Evolutionary conservation across 2,888 invertebrate species (phyloP).

Genomic region (Epsilonema sp.): DNA sequence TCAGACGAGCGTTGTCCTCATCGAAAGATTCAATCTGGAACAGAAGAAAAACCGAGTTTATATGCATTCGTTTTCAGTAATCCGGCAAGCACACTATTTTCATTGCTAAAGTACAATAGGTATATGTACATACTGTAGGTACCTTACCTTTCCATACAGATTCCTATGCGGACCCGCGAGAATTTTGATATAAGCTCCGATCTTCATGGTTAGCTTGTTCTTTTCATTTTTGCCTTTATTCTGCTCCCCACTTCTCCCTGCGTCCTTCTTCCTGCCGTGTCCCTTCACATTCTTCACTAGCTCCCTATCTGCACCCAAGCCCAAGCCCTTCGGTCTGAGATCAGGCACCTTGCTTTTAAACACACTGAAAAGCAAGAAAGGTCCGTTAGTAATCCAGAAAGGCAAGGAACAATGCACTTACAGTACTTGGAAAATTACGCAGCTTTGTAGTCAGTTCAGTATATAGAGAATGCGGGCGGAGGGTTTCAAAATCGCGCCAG

Average conservation of each 20-base stretch:
- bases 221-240: conserved; percentile 10
- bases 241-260: background rate
- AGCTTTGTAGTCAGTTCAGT: too few species aligned
- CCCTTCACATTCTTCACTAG: conserved; percentile 1
- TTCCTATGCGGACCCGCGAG: conserved; percentile 4
- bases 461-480: too few species aligned
- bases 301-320: conserved; percentile 57
- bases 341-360: conserved; percentile 43
- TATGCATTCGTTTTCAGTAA: background rate
- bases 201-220: conserved; percentile 9
- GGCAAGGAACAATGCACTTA: too few species aligned
- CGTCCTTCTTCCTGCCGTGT: too few species aligned
- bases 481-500: too few species aligned
- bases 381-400: too few species aligned
- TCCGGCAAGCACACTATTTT: too few species aligned
- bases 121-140: too few species aligned
- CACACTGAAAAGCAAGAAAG: conserved; percentile 25
- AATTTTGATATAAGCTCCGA: conserved; percentile 8
- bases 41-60: background rate
- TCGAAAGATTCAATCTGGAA: conserved; percentile 53
- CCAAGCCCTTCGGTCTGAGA: conserved; percentile 72
- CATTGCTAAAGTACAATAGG: too few species aligned
- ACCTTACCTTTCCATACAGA: conserved; percentile 11
- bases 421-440: too few species aligned
- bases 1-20: conserved; percentile 55